These are phyloP conservation scores for Pseudobourletiella spinata DNA, from an alignment of 1,140 invertebrate species.

Conservation along the genomic window DNA sequence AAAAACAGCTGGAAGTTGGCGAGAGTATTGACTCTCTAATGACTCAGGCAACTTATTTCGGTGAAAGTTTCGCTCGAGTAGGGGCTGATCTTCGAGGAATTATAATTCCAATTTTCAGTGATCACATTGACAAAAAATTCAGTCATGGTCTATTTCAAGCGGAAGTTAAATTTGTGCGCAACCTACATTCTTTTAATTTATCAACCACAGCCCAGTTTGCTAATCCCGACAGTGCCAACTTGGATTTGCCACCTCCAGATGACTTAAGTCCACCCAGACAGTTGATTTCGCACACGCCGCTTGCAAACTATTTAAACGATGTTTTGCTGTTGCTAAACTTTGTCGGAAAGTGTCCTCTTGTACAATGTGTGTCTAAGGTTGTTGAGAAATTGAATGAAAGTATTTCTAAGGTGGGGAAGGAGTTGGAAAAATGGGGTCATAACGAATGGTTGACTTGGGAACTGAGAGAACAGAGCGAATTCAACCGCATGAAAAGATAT, in stretches of 20 bases:
- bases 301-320: constrained; percentile 32
- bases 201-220: constrained; percentile 12
- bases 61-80: constrained; percentile 35
- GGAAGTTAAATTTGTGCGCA: constrained; percentile 32
- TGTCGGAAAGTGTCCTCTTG: constrained; percentile 30
- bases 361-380: constrained; percentile 16
- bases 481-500: constrained; percentile 30
- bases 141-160: constrained; percentile 25
- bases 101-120: constrained; percentile 26
- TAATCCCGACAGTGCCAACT: constrained; percentile 22
- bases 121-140: constrained; percentile 23
- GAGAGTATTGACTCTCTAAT: constrained; percentile 31
- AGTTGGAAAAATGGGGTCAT: constrained; percentile 31
- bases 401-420: constrained; percentile 25
- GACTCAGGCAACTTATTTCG: constrained; percentile 32
- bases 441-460: constrained; percentile 35
- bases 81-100: constrained; percentile 33
- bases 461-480: constrained; percentile 27
- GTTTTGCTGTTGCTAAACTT: constrained; percentile 27
- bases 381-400: constrained; percentile 26
- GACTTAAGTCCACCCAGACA: constrained; percentile 30
- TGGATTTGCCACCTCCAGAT: constrained; percentile 18
- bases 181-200: constrained; percentile 30
- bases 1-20: constrained; percentile 28
- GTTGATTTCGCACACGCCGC: constrained; percentile 22